Base-by-base conservation (phyloP, 1,140 invertebrate genomes). In the Drosophila lacertosa region DNA sequence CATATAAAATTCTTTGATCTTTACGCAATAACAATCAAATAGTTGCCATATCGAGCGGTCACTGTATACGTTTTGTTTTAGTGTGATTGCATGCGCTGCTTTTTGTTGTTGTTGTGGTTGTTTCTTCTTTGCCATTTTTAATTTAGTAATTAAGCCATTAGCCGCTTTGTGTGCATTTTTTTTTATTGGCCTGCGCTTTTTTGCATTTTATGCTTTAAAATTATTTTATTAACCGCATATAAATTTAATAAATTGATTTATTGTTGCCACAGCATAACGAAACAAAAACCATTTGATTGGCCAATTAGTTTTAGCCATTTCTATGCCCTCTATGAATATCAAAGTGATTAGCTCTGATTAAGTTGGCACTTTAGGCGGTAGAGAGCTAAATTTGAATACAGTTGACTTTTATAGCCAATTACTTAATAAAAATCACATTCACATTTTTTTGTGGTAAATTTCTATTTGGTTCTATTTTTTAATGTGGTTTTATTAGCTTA, bases 231-330 rank as follows among this genome's bases (percentile, higher is more conserved):
- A 54, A 65, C 33, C 64, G 62, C 77, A 86, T 74, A 84, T 86
- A 86, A 86, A 77, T 84, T 78, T 86, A 58, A 86, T 81, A 86
- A 86, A 86, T 88, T 86, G 74, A 88, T 86, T 88, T 88, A 86
- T 86, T 77, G 57, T 82, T 60, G 16, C 32, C 51, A 32, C 70
- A 44, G 15, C 55, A 29, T 33, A 40, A 16, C 24, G 42, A 29
- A 29, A 39, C 35, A 63, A 57, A 54, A 53, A 40, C 50, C 11
- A 59, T 60, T 79, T 72, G 40, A 75, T 72, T 68, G 53, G 44
- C 68, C 77, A 86, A 73, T 67, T 83, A 47, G 59, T 18, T 64
- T 39, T 35, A 9, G 4, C 24, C 45, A 29, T 20, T 44, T 20
- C 18, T 13, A 48, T 29, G 11, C 6, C 9, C 2, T 13, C 9